These are phyloP conservation scores for Eurosta solidaginis DNA, from an alignment of 1,140 invertebrate species.

Conservation along the genomic window DNA sequence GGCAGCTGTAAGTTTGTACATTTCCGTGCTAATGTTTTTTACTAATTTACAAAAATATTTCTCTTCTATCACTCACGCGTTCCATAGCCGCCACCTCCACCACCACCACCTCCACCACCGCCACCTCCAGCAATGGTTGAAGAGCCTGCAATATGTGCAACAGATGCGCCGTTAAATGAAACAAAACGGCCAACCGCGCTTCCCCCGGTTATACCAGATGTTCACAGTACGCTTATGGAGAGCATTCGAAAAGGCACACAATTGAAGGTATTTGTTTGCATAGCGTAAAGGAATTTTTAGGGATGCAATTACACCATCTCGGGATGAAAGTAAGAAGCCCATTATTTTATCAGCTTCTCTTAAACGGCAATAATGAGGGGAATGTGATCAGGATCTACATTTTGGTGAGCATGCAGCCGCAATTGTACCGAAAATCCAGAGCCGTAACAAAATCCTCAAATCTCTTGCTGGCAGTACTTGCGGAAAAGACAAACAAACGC, in stretches of 20 bases:
- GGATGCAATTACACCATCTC: no score
- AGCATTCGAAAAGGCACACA: constrained; percentile 73
- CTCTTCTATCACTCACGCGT: constrained; percentile 5
- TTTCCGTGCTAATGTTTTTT: background rate
- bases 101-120: constrained; percentile 52
- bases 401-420: no score
- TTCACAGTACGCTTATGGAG: constrained; percentile 74
- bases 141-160: constrained; percentile 50
- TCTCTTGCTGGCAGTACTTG: no score
- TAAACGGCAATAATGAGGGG: no score
- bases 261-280: constrained; percentile 63
- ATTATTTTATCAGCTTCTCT: no score
- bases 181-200: constrained; percentile 37
- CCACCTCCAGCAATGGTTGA: constrained; percentile 54
- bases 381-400: no score
- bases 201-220: constrained; percentile 59
- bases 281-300: no score
- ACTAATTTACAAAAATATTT: constrained; percentile 29
- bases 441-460: no score
- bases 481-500: no score
- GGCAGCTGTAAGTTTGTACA: constrained; percentile 46
- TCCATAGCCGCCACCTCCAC: constrained; percentile 46
- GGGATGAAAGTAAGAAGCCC: no score
- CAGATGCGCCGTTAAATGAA: constrained; percentile 42
- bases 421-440: no score